Evolutionary conservation across 2,797 vertebrate species (phyloP), one percentile per base, ranked within the genome.

Genomic region (Serranus cabrilla): DNA sequence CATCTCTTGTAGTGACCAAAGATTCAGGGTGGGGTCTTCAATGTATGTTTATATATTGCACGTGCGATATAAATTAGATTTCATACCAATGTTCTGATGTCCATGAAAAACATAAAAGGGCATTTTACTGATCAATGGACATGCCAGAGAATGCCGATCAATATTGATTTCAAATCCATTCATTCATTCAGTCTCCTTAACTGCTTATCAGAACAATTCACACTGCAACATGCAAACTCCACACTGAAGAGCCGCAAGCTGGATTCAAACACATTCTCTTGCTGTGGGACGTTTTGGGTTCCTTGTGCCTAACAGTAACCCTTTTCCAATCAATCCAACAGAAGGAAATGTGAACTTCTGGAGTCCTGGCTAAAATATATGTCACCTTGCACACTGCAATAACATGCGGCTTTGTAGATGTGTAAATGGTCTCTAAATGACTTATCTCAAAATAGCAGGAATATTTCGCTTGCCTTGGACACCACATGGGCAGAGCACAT

Each of bases 391-490:
- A 56, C 45, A 42, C 27, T 43, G 18, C 27, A 52, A 45, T 25
- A 70, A 23, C n/a, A 57, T 43, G 27, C 9, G 4, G 27, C 9
- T 67, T 74, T 80, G 60, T 8, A 50, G 64, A 54, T 43, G 55
- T 66, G 27, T 71, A 31, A 54, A 31, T 51, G 20, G 25, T 14
- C 34, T 63, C 43, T 34, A 34, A 49, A 20, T 11, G 37, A 25
- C 50, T 62, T 16, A 12, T 76, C 43, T 59, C 31, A 43, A 64
- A 68, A 23, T 42, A 23, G n/a, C 11, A 46, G 61, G 39, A 49
- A 49, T 67, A 69, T 72, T 72, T 68, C 13, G 59, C 73, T 62
- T 65, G 5, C 55, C 72, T 46, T 51, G 31, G 69, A 49, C n/a
- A 62, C 23, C 45, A 74, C 71, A 69, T 52, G 52, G n/a, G 17